Conservation (phyloP, 2,113 vertebrate species). For the Nibea coibor region DNA sequence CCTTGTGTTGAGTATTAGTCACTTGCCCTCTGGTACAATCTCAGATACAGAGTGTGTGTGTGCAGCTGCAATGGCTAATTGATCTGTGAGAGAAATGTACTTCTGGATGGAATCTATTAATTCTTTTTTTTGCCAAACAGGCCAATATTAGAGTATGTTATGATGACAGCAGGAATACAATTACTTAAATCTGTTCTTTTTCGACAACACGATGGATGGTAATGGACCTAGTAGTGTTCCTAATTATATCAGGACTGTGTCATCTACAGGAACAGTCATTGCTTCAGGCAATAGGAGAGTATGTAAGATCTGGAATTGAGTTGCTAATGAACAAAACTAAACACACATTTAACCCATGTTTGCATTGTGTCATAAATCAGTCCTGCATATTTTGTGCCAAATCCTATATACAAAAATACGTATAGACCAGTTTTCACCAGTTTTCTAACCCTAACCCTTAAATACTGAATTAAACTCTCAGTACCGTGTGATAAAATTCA, state of each 20-base stretch:
- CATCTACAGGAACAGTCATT: constrained; percentile 15
- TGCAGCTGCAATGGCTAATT: constrained; percentile 45
- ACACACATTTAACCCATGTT: background rate
- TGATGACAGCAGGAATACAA: constrained; percentile 14
- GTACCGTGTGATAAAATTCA: background rate
- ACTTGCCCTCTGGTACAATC: constrained; percentile 17
- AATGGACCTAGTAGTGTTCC: constrained; percentile 3
- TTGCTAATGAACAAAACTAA: background rate
- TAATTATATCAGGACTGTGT: constrained; percentile 4
- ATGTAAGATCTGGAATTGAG: background rate
- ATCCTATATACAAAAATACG: background rate
- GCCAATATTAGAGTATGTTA: background rate
- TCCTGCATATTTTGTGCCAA: background rate
- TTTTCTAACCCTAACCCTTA: background rate
- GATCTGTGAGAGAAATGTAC: constrained; percentile 33
- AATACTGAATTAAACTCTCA: background rate
- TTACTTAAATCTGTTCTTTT: constrained; percentile 15
- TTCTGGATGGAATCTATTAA: constrained; percentile 5
- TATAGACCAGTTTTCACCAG: background rate
- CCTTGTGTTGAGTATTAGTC: constrained; percentile 53
- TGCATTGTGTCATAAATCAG: background rate
- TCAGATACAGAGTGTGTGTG: constrained; percentile 4
- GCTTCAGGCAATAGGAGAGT: background rate
- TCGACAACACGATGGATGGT: constrained; percentile 12
- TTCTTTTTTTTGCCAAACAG: constrained; percentile 13